A percentile compares a stretch with the other conserved stretches of the same genome.
phyloP scores from a whole-genome alignment of 2,113 vertebrate genomes.

The Rhinichthys klamathensis region DNA sequence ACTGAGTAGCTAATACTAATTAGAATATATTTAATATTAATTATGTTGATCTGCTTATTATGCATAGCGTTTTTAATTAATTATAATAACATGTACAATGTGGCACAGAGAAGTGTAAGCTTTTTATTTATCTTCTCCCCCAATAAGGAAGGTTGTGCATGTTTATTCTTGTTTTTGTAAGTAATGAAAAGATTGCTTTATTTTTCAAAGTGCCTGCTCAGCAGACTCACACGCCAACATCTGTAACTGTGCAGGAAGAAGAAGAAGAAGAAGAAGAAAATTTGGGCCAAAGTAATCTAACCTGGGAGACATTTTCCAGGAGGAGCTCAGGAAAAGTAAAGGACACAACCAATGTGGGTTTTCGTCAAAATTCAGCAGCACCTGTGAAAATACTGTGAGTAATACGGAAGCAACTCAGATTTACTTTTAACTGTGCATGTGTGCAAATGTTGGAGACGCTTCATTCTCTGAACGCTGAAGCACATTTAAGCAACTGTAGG shows the following conservation, averaged over 20 bases:
- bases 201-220: slow-evolving; percentile 38
- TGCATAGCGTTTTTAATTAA: neutral
- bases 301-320: slow-evolving; percentile 40
- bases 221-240: slow-evolving; percentile 22
- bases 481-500: neutral
- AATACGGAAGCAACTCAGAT: neutral
- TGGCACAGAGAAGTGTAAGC: neutral
- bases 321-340: slow-evolving; percentile 1
- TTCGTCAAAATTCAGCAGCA: slow-evolving; percentile 33
- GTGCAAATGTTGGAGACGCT: neutral
- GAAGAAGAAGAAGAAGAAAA: neutral
- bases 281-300: slow-evolving; percentile 42
- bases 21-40: neutral
- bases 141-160: neutral
- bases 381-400: slow-evolving; percentile 53
- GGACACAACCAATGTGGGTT: slow-evolving; percentile 25
- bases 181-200: slow-evolving; percentile 50
- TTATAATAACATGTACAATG: neutral
- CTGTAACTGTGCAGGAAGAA: neutral
- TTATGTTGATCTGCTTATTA: neutral
- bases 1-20: neutral
- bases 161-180: neutral
- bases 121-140: neutral
- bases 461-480: neutral
- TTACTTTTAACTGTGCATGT: neutral